Conservation (phyloP, 2,888 invertebrate species). For the Heliconius ismenius region DNA sequence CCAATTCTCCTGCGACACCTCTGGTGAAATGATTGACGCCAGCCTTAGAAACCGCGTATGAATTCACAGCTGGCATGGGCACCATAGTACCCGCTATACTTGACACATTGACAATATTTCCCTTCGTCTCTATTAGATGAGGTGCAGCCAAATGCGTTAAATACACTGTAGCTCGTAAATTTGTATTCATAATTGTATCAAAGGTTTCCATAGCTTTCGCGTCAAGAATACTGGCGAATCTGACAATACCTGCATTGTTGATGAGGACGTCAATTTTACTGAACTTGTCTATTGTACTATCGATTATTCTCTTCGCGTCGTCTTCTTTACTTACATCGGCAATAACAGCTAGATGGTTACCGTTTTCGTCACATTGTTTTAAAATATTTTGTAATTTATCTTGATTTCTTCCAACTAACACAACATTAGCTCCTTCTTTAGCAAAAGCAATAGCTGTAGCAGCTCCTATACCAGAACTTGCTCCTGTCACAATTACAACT, state of each 20-base stretch:
- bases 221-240: conserved; percentile 41
- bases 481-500: conserved; percentile 54
- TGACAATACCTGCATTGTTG: conserved; percentile 55
- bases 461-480: conserved; percentile 56
- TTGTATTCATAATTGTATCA: conserved; percentile 52
- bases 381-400: conserved; percentile 48
- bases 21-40: conserved; percentile 88
- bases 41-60: conserved; percentile 86
- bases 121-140: conserved; percentile 51
- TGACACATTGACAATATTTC: conserved; percentile 59
- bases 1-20: conserved; percentile 85
- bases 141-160: conserved; percentile 52
- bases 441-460: conserved; percentile 49
- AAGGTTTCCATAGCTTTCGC: conserved; percentile 48
- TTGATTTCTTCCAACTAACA: conserved; percentile 52
- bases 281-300: conserved; percentile 51
- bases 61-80: conserved; percentile 27
- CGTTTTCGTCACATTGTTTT: conserved; percentile 45
- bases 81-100: conserved; percentile 46
- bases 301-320: conserved; percentile 48
- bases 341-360: conserved; percentile 48
- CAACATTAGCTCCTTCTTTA: conserved; percentile 52
- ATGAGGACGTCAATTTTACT: conserved; percentile 56
- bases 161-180: conserved; percentile 50
- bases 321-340: conserved; percentile 54